Evolutionary conservation across 2,113 vertebrate genomes (phyloP).

Genomic region (Hippocampus zosterae): DNA sequence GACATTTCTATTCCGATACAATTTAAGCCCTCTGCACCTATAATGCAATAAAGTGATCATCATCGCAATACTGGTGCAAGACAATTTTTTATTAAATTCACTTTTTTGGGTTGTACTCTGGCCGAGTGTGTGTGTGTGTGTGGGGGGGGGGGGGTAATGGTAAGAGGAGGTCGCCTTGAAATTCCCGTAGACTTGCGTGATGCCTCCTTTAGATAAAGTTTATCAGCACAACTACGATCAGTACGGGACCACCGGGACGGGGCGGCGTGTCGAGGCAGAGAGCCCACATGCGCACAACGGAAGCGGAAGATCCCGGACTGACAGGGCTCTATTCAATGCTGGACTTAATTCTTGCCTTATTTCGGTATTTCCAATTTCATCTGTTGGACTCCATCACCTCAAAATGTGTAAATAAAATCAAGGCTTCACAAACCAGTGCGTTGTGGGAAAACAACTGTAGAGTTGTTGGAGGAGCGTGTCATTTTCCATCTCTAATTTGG

Average conservation of each 20-base stretch:
- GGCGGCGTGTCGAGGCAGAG: slow-evolving; percentile 59
- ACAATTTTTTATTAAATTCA: no score
- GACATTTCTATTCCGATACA: neutral
- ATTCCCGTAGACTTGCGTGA: slow-evolving; percentile 47
- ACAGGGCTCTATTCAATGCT: neutral
- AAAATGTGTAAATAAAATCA: no score
- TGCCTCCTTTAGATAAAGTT: slow-evolving; percentile 65
- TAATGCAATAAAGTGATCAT: no score
- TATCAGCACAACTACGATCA: slow-evolving; percentile 66
- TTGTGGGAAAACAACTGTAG: neutral
- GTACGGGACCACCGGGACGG: slow-evolving; percentile 74
- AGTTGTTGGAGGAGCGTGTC: slow-evolving; percentile 54
- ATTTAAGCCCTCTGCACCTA: neutral
- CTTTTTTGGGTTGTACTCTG: neutral
- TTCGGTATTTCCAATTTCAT: no score
- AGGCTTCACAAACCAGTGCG: no score
- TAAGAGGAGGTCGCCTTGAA: neutral
- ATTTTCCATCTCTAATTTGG: slow-evolving; percentile 62
- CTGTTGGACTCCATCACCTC: no score
- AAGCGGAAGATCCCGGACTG: slow-evolving; percentile 24
- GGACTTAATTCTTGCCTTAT: no score
- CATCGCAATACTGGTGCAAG: no score
- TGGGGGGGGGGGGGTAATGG: neutral
- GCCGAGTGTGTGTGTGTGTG: no score
- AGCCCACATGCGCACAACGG: slow-evolving; percentile 40